Evolutionary conservation across 2,888 invertebrate genomes (phyloP).

Genomic region (Coronaproctus castanopsis): DNA sequence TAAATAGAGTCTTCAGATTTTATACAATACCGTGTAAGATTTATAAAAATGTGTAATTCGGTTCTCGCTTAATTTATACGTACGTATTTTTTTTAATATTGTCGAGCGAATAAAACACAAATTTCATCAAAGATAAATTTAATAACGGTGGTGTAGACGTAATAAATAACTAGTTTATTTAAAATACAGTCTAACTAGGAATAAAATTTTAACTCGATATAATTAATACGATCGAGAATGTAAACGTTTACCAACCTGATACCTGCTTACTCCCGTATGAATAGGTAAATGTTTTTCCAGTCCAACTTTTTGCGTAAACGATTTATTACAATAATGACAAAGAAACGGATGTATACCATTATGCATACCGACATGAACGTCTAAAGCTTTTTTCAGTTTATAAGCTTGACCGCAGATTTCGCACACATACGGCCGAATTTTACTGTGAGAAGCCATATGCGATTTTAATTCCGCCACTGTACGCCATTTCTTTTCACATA

Average conservation of each 20-base stretch:
- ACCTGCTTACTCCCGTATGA: slow-evolving; percentile 17
- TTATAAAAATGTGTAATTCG: no score
- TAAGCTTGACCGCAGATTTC: slow-evolving; percentile 18
- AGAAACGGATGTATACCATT: slow-evolving; percentile 18
- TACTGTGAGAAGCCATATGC: slow-evolving; percentile 16
- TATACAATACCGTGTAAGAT: no score
- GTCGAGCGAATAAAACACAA: no score
- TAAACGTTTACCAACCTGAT: slow-evolving; percentile 15
- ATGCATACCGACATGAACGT: slow-evolving; percentile 18
- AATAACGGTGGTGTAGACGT: no score
- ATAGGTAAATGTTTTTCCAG: slow-evolving; percentile 18
- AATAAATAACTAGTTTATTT: no score
- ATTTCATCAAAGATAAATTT: no score
- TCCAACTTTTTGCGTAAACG: slow-evolving; percentile 18
- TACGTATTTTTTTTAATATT: no score
- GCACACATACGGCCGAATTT: slow-evolving; percentile 16
- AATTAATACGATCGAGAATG: no score
- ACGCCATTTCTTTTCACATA: slow-evolving; percentile 18
- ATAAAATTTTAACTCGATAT: no score
- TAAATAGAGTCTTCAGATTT: no score
- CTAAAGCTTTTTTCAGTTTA: slow-evolving; percentile 18
- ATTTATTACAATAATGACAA: slow-evolving; percentile 17
- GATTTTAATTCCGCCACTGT: slow-evolving; percentile 17
- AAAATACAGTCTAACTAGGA: no score
- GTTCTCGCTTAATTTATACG: no score